A percentile compares a stretch with the other conserved stretches of the same genome.
These are phyloP conservation scores for Sympetrum striolatum DNA, from an alignment of 2,888 invertebrate genomes.

Conservation along the genomic window DNA sequence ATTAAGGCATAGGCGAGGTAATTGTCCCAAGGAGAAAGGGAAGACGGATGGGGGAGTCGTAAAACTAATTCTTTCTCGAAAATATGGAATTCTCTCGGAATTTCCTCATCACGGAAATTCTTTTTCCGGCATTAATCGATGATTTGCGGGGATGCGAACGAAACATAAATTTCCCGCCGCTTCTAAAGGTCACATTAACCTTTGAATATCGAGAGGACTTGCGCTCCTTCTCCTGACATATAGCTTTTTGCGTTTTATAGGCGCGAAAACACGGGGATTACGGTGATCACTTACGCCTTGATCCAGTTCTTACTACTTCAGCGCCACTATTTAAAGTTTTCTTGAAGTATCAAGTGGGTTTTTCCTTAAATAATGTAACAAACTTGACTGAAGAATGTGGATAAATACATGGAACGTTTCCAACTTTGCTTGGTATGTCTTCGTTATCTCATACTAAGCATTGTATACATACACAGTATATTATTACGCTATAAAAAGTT, in stretches of 20 bases:
- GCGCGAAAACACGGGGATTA: background rate
- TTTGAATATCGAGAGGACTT: background rate
- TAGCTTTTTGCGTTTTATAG: background rate
- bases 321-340: too few species aligned
- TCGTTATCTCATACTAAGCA: too few species aligned
- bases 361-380: too few species aligned
- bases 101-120: conserved; percentile 32
- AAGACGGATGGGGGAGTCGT: background rate
- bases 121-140: conserved; percentile 6
- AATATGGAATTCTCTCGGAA: conserved; percentile 33
- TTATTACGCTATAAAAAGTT: too few species aligned
- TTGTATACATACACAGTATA: too few species aligned
- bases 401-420: too few species aligned
- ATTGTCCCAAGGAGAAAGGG: background rate
- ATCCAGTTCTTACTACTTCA: too few species aligned
- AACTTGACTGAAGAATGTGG: too few species aligned
- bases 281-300: background rate
- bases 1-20: background rate
- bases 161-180: background rate
- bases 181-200: background rate
- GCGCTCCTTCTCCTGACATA: background rate
- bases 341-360: too few species aligned
- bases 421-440: too few species aligned
- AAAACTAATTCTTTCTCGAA: conserved; percentile 11
- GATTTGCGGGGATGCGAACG: background rate